phyloP scores from a whole-genome alignment of 1,140 invertebrate genomes.

The Penaeus chinensis region DNA sequence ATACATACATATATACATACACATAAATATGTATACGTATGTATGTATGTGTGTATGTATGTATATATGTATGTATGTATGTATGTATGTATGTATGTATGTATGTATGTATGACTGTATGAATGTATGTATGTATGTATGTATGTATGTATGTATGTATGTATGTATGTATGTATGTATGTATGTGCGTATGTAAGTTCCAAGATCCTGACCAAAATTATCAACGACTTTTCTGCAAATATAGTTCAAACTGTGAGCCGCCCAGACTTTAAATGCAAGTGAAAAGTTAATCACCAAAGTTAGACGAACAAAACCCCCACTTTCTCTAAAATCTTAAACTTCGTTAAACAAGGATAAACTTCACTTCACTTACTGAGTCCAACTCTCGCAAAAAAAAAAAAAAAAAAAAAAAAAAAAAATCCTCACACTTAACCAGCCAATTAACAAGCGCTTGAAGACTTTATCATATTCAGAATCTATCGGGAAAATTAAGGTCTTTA shows the following conservation, averaged over 20 bases:
- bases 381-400: conserved; percentile 38
- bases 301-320: neutral
- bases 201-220: neutral
- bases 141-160: neutral
- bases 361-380: conserved; percentile 62
- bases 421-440: too few relatives aligned
- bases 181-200: neutral
- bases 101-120: neutral
- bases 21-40: neutral
- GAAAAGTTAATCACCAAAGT: conserved; percentile 4
- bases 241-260: too few relatives aligned
- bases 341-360: conserved; percentile 49
- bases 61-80: neutral
- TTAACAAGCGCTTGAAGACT: too few relatives aligned
- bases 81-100: neutral
- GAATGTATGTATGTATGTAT: neutral
- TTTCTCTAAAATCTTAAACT: neutral
- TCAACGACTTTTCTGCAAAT: too few relatives aligned
- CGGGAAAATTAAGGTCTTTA: too few relatives aligned
- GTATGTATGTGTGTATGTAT: neutral
- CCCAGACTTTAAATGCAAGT: neutral
- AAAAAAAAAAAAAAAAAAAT: too few relatives aligned
- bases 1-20: neutral
- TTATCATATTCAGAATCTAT: too few relatives aligned
- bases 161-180: neutral